phyloP scores from a whole-genome alignment of 2,113 vertebrate species.

The Myotis yumanensis region DNA sequence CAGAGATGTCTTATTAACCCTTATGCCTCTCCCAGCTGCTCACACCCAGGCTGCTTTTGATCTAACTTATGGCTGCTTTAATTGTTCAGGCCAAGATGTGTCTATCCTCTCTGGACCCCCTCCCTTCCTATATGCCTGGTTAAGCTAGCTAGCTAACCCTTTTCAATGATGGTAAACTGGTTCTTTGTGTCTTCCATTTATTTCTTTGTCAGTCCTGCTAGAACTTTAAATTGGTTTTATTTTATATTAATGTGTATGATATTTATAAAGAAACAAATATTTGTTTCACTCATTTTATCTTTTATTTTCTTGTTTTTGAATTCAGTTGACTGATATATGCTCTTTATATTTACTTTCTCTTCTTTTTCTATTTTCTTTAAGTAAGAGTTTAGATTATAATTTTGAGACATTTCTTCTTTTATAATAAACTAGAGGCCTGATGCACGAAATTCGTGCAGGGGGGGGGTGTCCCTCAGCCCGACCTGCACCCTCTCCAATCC shows the following conservation, averaged over 20 bases:
- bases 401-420: background rate
- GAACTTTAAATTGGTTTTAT: background rate
- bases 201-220: background rate
- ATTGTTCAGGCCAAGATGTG: too few species aligned
- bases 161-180: too few species aligned
- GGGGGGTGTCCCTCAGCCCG: too few species aligned
- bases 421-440: background rate
- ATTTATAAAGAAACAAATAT: background rate
- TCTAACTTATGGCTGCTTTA: too few species aligned
- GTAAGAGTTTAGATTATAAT: background rate
- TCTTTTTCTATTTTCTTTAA: background rate
- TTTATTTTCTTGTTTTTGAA: background rate
- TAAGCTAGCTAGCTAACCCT: too few species aligned
- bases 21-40: too few species aligned
- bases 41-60: too few species aligned
- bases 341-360: background rate
- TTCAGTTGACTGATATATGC: background rate
- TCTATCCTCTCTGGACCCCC: too few species aligned
- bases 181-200: background rate
- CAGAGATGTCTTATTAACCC: too few species aligned
- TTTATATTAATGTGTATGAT: background rate
- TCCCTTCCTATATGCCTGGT: too few species aligned
- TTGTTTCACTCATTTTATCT: slow-evolving; percentile 2
- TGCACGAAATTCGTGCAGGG: too few species aligned
- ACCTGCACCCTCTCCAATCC: too few species aligned